Base-by-base conservation (phyloP, 2,797 vertebrate genomes). In the Myotis myotis region DNA sequence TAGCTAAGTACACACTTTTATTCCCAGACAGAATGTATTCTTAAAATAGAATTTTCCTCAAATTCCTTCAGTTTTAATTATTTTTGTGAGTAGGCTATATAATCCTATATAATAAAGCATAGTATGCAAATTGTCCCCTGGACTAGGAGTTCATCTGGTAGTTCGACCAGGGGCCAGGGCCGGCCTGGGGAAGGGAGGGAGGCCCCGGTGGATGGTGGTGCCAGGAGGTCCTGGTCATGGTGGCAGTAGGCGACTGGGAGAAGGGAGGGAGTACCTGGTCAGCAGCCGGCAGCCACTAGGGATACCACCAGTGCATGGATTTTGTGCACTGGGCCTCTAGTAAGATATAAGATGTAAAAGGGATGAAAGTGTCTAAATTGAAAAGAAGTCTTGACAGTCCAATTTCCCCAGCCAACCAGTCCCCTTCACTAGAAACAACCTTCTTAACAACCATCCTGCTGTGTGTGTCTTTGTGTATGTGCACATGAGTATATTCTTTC, bases 31-130 rank as follows among this genome's bases (percentile, higher is more conserved):
- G 23, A 87, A 57, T 51, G 6, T 17, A 62, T 83, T 78, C 62
- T 94, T 91, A 75, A 2, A 94, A 89, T 62, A 10, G 28, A 75
- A 71, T 44, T 76, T 91, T 72, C 13, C 60, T 92, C 60, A 51
- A 86, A 87, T 44, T 8, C 1, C 22, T 87, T 71, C 70, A 78
- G 8, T 49, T 88, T 84, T 53, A 66, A 70, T 79, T 60, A 75
- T 8, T 47, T 74, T 44, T 74, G 8, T 70, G 16, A 90, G 16
- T 55, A 33, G 51, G 10, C 17, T 15, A 85, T 83, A 47, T 13
- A 49, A 57, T 60, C 25, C 25, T 30, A 60, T 60, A 28, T 60
- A 60, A 60, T 28, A 60, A 60, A 60, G 28, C 5, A 6, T 60
- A 60, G 57, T 30, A 60, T 60, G 57, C 57, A 60, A 28, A 60